Conservation (phyloP, 2,113 vertebrate genomes). For the Asarcornis scutulata region DNA sequence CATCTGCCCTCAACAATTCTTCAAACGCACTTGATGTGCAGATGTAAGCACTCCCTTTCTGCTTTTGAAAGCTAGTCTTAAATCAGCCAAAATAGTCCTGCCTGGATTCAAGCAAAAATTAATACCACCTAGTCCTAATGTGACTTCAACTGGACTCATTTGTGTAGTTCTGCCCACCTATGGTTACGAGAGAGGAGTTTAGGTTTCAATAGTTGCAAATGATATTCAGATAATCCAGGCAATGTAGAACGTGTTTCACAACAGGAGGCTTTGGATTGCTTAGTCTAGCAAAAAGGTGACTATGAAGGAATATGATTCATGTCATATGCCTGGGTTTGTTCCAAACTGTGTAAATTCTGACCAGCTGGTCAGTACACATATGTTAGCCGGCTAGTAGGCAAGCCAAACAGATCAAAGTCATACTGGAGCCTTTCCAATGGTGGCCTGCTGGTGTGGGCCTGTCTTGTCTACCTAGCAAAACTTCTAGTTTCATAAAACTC, state of each 20-base stretch:
- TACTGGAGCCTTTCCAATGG: background rate
- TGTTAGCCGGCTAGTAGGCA: background rate
- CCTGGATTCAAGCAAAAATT: background rate
- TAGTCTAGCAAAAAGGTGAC: constrained; percentile 40
- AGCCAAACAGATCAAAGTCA: background rate
- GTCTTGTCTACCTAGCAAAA: background rate
- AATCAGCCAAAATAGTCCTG: background rate
- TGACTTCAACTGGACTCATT: background rate
- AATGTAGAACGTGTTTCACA: constrained; percentile 24
- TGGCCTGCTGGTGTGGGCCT: background rate
- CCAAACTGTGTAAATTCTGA: constrained; percentile 13
- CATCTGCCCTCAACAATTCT: background rate
- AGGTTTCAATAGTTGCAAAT: constrained; percentile 16
- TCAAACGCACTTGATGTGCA: background rate
- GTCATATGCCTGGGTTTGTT: constrained; percentile 19
- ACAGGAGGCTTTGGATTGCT: constrained; percentile 42
- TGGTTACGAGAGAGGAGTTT: background rate
- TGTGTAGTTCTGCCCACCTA: background rate
- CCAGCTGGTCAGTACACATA: background rate
- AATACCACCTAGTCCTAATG: background rate
- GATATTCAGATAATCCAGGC: constrained; percentile 29
- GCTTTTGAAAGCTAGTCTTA: background rate
- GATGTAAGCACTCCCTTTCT: background rate
- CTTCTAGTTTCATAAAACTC: background rate
- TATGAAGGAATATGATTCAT: constrained; percentile 10